Base-by-base conservation (phyloP, 1,140 invertebrate genomes). In the Pogonognathellus flavescens region DNA sequence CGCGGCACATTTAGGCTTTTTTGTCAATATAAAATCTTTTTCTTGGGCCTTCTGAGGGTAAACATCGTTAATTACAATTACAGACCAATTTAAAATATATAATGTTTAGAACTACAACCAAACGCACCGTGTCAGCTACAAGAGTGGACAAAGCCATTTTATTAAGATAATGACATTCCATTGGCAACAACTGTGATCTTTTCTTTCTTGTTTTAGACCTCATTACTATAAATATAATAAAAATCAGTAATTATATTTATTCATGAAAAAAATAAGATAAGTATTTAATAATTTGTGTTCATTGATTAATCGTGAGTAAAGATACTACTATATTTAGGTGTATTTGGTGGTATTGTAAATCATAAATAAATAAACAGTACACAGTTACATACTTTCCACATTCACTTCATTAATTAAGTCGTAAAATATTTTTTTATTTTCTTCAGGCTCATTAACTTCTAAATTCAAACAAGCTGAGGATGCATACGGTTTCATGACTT, bases 141-240 rank as follows among this genome's bases (percentile, higher is more conserved):
- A 97, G 94, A 88, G 96, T 96, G 59, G 94, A 93, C 88, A 99
- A 92, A 55, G 97, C 97, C 91, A 95, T 95, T 92, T 97, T 97
- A 91, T 98, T 99, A 62, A 99, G 93, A 92, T 98, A 99, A 90
- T 97, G 95, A 92, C 97, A 99, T 92, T 99, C 98, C 89, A 99
- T 92, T 4, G 97, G 97, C 89, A 98, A 92, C 93, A 99, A 95
- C 87, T 94, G 94, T 94, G 94, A 90, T 96, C 95, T 90, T 97
- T 97, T 86, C 94, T 94, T n/a, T 96, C 92, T 92, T 86, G 6
- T 76, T 16, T 76, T 76, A 1, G 70, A 50, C 41, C 70, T 11
- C 70, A 76, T 76, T 13, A 76, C 70, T 76, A 31, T 49, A 14
- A 18, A 89, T 89, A 62, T 82, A 83, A 72, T 6, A 72, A 25